These are phyloP conservation scores for Subanguina moxae DNA, from an alignment of 1,140 invertebrate species.

Conservation along the genomic window DNA sequence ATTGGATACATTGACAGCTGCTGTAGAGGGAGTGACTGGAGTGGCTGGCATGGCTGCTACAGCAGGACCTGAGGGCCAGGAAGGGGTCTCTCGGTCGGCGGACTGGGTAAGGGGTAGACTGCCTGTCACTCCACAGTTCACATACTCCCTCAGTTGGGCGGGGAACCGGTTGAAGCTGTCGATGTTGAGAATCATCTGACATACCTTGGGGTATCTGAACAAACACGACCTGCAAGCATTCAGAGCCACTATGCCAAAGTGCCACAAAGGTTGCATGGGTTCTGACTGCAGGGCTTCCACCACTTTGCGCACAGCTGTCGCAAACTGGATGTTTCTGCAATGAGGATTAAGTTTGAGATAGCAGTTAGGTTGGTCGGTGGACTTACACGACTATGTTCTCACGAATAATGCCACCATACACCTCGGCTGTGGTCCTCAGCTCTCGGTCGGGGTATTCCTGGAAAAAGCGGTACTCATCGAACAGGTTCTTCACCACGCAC, in stretches of 20 bases:
- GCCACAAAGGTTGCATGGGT: constrained; percentile 39
- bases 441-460: constrained; percentile 97
- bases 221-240: constrained; percentile 45
- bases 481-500: constrained; percentile 95
- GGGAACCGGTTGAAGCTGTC: constrained; percentile 47
- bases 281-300: constrained; percentile 47
- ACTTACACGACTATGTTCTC: constrained; percentile 71
- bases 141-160: constrained; percentile 39
- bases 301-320: constrained; percentile 51
- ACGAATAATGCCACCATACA: constrained; percentile 97
- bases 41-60: not conserved
- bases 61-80: constrained; percentile 12
- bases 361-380: not conserved
- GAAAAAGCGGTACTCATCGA: constrained; percentile 97
- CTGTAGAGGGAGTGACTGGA: constrained; percentile 6
- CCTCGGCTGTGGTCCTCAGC: constrained; percentile 87
- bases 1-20: not conserved
- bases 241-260: constrained; percentile 53
- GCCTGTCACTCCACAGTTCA: constrained; percentile 39
- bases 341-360: not conserved
- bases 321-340: constrained; percentile 52
- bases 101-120: constrained; percentile 21
- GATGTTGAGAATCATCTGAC: constrained; percentile 47
- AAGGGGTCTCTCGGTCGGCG: constrained; percentile 42
- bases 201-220: constrained; percentile 52